Evolutionary conservation across 2,888 invertebrate species (phyloP).

Genomic region (Reticulitermes lucifugus): DNA sequence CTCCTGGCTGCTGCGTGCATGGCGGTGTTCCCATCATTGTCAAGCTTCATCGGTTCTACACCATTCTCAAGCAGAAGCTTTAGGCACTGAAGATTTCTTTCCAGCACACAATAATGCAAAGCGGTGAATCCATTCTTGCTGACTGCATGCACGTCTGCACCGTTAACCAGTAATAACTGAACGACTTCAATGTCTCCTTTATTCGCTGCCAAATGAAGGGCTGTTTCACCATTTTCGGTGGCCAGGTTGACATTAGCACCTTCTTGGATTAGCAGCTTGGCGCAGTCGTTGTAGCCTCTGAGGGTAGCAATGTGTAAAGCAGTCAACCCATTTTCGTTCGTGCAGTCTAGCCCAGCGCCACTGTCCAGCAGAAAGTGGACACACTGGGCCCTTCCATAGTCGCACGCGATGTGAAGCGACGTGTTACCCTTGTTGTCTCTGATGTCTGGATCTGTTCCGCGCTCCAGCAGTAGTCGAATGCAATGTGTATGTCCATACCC

Average conservation of each 20-base stretch:
- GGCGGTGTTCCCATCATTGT: neutral
- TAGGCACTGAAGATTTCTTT: neutral
- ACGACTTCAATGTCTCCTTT: neutral
- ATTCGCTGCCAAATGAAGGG: neutral
- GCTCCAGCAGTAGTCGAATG: neutral
- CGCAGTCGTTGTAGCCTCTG: neutral
- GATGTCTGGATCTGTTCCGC: neutral
- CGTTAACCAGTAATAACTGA: neutral
- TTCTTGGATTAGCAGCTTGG: neutral
- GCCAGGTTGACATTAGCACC: neutral
- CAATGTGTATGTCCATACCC: slow-evolving; percentile 11
- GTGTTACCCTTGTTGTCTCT: slow-evolving; percentile 4
- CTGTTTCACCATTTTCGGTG: neutral
- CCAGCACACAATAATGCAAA: neutral
- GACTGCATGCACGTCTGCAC: neutral
- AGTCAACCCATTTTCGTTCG: slow-evolving; percentile 11
- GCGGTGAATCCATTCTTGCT: neutral
- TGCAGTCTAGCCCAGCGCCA: slow-evolving; percentile 1
- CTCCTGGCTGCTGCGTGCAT: neutral
- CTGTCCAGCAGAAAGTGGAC: slow-evolving; percentile 6
- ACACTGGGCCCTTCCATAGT: neutral
- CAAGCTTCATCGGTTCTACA: no score
- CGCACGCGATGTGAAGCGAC: slow-evolving; percentile 23
- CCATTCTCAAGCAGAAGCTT: neutral
- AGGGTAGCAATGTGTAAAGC: neutral